phyloP scores from a whole-genome alignment of 2,888 invertebrate genomes.

The Trissonchulus latispiculum region DNA sequence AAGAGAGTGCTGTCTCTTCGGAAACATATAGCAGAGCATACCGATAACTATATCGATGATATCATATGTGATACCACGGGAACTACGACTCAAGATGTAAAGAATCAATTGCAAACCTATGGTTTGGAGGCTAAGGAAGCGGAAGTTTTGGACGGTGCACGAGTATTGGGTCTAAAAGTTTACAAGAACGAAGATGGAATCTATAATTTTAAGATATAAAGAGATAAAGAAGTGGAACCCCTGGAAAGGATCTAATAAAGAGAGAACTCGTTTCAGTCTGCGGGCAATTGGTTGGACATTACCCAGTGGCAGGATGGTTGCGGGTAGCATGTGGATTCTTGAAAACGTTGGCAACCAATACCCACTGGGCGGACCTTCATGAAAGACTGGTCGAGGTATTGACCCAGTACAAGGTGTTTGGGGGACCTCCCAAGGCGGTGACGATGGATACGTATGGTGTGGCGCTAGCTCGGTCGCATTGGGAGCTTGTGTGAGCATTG shows the following conservation, averaged over 20 bases:
- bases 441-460: neutral
- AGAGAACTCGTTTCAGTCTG: neutral
- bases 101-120: neutral
- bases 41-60: constrained; percentile 6
- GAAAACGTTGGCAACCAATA: too few relatives aligned
- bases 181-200: neutral
- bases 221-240: neutral
- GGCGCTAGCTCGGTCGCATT: too few relatives aligned
- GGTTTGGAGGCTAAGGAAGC: neutral
- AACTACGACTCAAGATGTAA: neutral
- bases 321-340: too few relatives aligned
- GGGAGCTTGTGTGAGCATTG: too few relatives aligned
- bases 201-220: neutral
- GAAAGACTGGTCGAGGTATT: neutral
- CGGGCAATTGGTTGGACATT: constrained; percentile 1
- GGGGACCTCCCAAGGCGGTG: neutral
- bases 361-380: neutral
- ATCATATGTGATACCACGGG: neutral
- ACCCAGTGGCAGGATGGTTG: too few relatives aligned
- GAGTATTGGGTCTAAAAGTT: neutral
- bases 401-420: neutral
- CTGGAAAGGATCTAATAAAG: neutral
- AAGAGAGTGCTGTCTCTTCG: neutral
- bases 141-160: too few relatives aligned
- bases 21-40: neutral